Conservation (phyloP, 2,113 vertebrate genomes). For the Alexandromys fortis region DNA sequence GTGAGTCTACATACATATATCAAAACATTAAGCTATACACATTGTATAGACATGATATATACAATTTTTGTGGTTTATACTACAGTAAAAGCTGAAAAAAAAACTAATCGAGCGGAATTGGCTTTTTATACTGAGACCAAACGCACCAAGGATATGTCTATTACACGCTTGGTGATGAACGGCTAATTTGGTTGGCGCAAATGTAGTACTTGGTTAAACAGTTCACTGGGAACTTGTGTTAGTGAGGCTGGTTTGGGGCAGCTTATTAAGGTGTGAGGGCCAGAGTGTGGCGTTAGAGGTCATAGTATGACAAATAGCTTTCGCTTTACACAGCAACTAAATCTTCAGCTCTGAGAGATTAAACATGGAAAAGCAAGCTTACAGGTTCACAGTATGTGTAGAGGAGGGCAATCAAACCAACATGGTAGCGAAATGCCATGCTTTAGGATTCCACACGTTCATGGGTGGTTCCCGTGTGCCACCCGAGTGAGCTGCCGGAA, state of each 20-base stretch:
- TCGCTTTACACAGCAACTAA: neutral
- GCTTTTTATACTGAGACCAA: neutral
- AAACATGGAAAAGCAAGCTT: neutral
- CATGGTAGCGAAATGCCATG: neutral
- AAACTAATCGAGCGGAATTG: neutral
- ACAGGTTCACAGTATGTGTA: neutral
- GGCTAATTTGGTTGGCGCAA: neutral
- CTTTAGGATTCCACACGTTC: neutral
- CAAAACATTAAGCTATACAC: neutral
- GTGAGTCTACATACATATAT: neutral
- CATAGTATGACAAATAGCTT: neutral
- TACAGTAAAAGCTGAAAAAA: neutral
- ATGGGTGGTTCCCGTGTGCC: neutral
- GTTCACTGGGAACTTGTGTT: neutral
- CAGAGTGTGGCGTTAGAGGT: neutral
- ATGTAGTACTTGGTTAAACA: neutral
- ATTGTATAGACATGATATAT: too few relatives aligned
- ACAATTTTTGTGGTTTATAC: neutral
- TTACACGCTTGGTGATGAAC: neutral
- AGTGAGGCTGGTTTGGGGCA: neutral
- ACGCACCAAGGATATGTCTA: neutral
- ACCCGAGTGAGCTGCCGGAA: neutral
- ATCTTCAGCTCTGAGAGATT: neutral
- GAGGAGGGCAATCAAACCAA: neutral
- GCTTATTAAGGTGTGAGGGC: neutral